These are phyloP conservation scores for Perizoma flavofasciatum DNA, from an alignment of 2,888 invertebrate genomes.

Conservation along the genomic window DNA sequence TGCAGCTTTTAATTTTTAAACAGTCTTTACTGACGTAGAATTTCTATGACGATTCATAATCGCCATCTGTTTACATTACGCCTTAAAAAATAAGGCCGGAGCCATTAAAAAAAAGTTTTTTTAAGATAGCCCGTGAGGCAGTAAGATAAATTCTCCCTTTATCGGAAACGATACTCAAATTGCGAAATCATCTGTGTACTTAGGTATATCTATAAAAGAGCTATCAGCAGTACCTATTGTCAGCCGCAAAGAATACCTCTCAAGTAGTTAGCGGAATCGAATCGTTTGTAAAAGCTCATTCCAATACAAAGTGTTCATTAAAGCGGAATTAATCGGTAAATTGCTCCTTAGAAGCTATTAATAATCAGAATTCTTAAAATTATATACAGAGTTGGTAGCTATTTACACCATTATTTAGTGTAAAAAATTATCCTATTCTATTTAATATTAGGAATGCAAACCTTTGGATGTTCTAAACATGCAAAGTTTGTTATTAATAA, in stretches of 20 bases:
- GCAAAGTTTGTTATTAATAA: too few species aligned
- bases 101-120: too few species aligned
- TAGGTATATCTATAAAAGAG: slow-evolving; percentile 14
- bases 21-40: too few species aligned
- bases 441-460: too few species aligned
- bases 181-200: slow-evolving; percentile 3
- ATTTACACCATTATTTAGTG: too few species aligned
- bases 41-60: too few species aligned
- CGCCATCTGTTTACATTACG: too few species aligned
- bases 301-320: slow-evolving; percentile 71
- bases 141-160: background rate
- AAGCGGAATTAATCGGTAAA: slow-evolving; percentile 68
- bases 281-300: slow-evolving; percentile 72
- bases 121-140: too few species aligned
- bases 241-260: slow-evolving; percentile 35
- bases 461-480: too few species aligned
- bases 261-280: slow-evolving; percentile 49
- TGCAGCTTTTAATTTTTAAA: too few species aligned
- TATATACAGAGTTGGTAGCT: background rate
- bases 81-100: too few species aligned
- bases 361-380: slow-evolving; percentile 45
- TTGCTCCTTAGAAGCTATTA: slow-evolving; percentile 63
- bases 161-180: slow-evolving; percentile 3
- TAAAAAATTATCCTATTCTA: too few species aligned
- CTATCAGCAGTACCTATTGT: slow-evolving; percentile 24